Evolutionary conservation across 2,113 vertebrate genomes (phyloP).

Genomic region (Ceratotherium simum): DNA sequence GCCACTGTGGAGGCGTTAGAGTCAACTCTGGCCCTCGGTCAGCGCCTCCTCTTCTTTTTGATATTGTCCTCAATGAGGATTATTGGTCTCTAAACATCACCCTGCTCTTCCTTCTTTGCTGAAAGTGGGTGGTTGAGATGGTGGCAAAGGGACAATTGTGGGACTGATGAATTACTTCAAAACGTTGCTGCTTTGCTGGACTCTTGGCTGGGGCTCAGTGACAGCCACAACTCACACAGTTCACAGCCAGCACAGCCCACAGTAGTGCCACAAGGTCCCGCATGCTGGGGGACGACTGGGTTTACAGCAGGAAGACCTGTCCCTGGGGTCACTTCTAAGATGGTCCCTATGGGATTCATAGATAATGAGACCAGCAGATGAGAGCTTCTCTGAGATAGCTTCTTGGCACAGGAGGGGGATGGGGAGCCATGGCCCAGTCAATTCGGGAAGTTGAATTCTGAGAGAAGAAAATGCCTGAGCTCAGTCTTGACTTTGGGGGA

Average conservation of each 20-base stretch:
- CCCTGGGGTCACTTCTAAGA: neutral
- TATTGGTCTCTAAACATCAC: neutral
- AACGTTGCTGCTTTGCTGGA: neutral
- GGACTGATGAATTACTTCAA: neutral
- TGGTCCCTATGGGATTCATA: neutral
- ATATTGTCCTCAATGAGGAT: neutral
- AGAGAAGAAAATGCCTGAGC: neutral
- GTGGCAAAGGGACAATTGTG: neutral
- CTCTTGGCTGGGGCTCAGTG: neutral
- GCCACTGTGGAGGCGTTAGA: neutral
- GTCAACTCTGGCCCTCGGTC: neutral
- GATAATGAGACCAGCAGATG: neutral
- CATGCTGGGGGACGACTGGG: rapidly evolving
- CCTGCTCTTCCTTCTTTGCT: neutral
- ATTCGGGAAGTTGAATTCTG: neutral
- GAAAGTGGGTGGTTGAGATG: neutral
- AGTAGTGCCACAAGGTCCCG: no score
- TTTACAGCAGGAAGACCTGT: neutral
- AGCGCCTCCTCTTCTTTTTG: neutral
- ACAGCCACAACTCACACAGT: neutral
- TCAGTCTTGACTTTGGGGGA: neutral
- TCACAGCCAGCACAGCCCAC: neutral
- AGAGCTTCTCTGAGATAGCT: neutral
- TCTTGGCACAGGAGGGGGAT: neutral
- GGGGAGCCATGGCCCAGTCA: neutral